Evolutionary conservation across 2,797 vertebrate genomes (phyloP).

Genomic region (Sebastes miniatus): DNA sequence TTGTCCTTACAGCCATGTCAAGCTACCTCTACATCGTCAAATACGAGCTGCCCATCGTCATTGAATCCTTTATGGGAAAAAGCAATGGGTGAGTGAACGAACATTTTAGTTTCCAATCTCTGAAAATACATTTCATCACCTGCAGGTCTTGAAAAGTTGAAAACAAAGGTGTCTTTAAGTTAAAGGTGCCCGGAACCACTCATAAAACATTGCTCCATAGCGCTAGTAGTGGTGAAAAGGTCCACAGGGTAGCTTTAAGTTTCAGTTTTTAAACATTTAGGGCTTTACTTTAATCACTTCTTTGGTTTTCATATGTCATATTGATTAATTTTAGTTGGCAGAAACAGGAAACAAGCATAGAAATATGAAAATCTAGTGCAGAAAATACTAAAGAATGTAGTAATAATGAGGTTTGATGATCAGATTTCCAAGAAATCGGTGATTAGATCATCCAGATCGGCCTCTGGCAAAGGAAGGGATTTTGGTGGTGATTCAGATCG

Average conservation of each 20-base stretch:
- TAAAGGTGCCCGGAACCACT: neutral
- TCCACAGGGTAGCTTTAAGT: no score
- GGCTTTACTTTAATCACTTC: neutral
- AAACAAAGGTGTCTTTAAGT: neutral
- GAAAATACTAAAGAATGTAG: neutral
- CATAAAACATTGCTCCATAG: no score
- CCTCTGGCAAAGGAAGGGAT: neutral
- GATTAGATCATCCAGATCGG: neutral
- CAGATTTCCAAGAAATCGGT: neutral
- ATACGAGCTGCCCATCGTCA: conserved; percentile 97
- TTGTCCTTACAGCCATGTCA: conserved; percentile 91
- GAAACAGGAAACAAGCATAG: neutral
- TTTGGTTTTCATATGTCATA: no score
- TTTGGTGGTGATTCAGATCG: neutral
- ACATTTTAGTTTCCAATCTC: neutral
- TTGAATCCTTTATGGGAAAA: conserved; percentile 86
- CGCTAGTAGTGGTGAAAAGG: neutral
- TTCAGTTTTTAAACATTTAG: neutral
- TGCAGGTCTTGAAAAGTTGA: neutral
- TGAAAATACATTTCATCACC: neutral
- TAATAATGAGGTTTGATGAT: neutral
- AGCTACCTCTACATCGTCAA: conserved; percentile 99
- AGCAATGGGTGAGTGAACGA: conserved; percentile 82
- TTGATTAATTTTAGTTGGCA: neutral
- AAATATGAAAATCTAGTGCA: neutral